Evolutionary conservation across 2,113 vertebrate genomes (phyloP).

Genomic region (Bufo bufo): DNA sequence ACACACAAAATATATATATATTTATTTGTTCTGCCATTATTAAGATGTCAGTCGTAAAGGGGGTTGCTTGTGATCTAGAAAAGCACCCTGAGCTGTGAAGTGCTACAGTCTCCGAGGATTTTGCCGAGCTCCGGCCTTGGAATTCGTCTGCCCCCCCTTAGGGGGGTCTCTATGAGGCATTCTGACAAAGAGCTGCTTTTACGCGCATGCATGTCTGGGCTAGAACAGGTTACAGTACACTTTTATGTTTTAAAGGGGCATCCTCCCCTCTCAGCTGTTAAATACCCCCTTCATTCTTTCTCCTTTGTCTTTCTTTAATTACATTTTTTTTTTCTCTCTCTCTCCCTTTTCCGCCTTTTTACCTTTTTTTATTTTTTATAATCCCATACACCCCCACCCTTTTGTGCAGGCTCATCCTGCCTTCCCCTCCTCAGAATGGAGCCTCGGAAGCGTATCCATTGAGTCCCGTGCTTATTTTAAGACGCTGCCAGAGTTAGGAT

Average conservation of each 20-base stretch:
- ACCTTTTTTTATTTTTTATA: constrained; percentile 8
- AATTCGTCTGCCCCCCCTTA: constrained; percentile 32
- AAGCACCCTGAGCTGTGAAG: constrained; percentile 1
- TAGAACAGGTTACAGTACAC: constrained; percentile 44
- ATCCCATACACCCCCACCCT: constrained; percentile 35
- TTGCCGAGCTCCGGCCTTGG: neutral
- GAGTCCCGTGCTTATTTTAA: constrained; percentile 54
- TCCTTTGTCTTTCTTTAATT: constrained; percentile 50
- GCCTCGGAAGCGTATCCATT: constrained; percentile 43
- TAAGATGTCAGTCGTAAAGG: neutral
- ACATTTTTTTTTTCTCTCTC: constrained; percentile 27
- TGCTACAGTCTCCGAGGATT: neutral
- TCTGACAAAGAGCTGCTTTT: constrained; percentile 53
- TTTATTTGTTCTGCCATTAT: neutral
- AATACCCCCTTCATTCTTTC: constrained; percentile 30
- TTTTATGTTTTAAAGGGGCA: constrained; percentile 39
- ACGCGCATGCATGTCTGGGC: constrained; percentile 36
- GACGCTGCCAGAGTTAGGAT: constrained; percentile 43
- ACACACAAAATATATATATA: too few species aligned
- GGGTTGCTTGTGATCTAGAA: neutral
- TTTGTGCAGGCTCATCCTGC: neutral
- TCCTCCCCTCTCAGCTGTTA: constrained; percentile 22
- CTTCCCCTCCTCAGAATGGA: neutral
- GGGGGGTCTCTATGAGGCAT: constrained; percentile 35
- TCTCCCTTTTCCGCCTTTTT: neutral